phyloP scores from a whole-genome alignment of 2,888 invertebrate genomes.

The Drosophila nigricruria region DNA sequence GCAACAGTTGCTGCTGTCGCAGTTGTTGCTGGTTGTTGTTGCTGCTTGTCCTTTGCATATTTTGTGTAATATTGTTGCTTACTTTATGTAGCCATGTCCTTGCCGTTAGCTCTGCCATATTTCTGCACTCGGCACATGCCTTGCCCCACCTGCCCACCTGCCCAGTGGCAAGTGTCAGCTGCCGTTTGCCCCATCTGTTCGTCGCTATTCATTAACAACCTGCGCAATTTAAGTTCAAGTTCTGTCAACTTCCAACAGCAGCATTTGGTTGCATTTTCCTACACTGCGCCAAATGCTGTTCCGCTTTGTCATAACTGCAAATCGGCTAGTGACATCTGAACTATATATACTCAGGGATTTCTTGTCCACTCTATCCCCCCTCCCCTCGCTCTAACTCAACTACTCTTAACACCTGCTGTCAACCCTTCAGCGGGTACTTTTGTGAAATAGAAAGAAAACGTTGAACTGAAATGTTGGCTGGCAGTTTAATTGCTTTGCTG shows the following conservation, averaged over 20 bases:
- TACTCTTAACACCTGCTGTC: conserved; percentile 28
- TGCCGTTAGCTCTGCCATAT: conserved; percentile 42
- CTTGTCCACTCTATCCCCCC: background rate
- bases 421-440: conserved; percentile 17
- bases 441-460: conserved; percentile 45
- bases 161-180: background rate
- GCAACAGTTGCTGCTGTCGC: conserved; percentile 19
- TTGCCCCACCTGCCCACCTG: background rate
- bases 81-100: conserved; percentile 36
- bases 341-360: conserved; percentile 36
- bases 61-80: conserved; percentile 33
- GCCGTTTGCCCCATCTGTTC: background rate
- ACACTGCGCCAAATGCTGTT: conserved; percentile 14
- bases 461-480: conserved; percentile 49
- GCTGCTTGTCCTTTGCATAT: conserved; percentile 44
- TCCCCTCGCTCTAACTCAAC: background rate
- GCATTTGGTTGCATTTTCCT: conserved; percentile 19
- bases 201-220: conserved; percentile 38
- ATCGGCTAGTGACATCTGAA: conserved; percentile 66
- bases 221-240: conserved; percentile 35
- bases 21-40: conserved; percentile 27
- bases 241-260: conserved; percentile 33
- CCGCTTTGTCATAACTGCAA: conserved; percentile 36
- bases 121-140: conserved; percentile 29
- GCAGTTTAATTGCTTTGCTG: conserved; percentile 73